Base-by-base conservation (phyloP, 2,113 vertebrate genomes). In the Phainopepla nitens region DNA sequence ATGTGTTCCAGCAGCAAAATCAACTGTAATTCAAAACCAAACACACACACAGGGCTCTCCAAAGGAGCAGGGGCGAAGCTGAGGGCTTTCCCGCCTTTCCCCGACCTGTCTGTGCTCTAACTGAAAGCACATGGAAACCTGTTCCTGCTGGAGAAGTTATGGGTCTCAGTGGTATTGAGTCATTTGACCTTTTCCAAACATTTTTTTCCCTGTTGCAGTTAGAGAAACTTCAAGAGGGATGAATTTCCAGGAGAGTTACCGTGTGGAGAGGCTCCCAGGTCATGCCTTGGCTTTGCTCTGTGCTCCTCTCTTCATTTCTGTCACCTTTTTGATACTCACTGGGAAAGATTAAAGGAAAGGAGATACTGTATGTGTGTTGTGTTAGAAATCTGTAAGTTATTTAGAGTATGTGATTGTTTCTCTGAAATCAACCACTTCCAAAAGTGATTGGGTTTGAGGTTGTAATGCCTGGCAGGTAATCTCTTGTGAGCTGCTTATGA, bases 1-100 rank as follows among this genome's bases (percentile, higher is more conserved):
- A 92, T 94, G 87, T 88, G 73, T 92, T 91, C 93, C 94, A 92
- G 96, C 84, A 95, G 80, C 70, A 1, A 90, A 94, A 87, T 88
- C 57, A 28, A 86, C 84, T 92, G 82, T 96, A 94, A 97, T 95
- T 97, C 77, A 92, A 97, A 97, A 95, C 95, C 89, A 96, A 90
- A 66, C 53, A 76, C 76, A 76, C 21, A 50, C 61, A 17, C 2
- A n/a, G n/a, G 57, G 53, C 70, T 65, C 61, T 89, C 16, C 6
- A 90, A 95, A 83, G 0, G 8, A 86, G 83, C 73, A 27, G 33
- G 71, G 82, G 92, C 84, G 39, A 86, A 88, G 47, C 85, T 64
- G 60, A 31, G 81, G 33, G 61, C n/a, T 77, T 82, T 96, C 81
- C 78, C 6, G 42, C 86, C 76, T 89, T 83, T 75, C 71, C 58